Base-by-base conservation (phyloP, 2,888 invertebrate genomes). In the Rosalia funebris region DNA sequence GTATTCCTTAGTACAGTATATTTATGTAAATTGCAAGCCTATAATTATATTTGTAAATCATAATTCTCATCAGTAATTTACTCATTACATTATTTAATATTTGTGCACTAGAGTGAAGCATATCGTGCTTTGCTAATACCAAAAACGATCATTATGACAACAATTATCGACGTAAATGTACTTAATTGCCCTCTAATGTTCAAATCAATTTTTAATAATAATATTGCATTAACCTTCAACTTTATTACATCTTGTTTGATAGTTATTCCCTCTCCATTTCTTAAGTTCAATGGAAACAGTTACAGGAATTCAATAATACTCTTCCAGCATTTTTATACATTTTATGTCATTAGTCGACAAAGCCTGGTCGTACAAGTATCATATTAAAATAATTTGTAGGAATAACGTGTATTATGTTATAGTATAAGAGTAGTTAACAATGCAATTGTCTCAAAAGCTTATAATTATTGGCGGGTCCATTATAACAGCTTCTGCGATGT, bases 401-500 rank as follows among this genome's bases (percentile, higher is more conserved):
- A n/a, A n/a, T n/a, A n/a, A n/a, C n/a, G n/a, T n/a, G n/a, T n/a
- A n/a, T n/a, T n/a, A n/a, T n/a, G n/a, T n/a, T n/a, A n/a, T n/a
- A n/a, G n/a, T n/a, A n/a, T n/a, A n/a, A n/a, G n/a, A n/a, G 34
- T 34, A 34, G 3, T 34, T 10, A 12, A 74, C 62, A 56, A 80
- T 82, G 81, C 68, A 74, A 58, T 61, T 69, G 25, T 73, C 79
- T n/a, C 71, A 72, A 63, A 88, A 87, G 77, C 75, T 89, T 34
- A 83, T 84, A 0, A 82, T 85, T 0, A 85, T 83, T 0, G 86
- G 87, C 1, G 83, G 79, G 0, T 82, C 80, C 0, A 72, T 85
- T 1, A 83, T 88, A 4, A 31, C 87, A 0, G 86, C 90, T 62
- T 89, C 88, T 0, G 74, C 89, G 0, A 69, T 89, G 1, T 86